Evolutionary conservation across 2,888 invertebrate species (phyloP).

Genomic region (Ochropleura plecta): DNA sequence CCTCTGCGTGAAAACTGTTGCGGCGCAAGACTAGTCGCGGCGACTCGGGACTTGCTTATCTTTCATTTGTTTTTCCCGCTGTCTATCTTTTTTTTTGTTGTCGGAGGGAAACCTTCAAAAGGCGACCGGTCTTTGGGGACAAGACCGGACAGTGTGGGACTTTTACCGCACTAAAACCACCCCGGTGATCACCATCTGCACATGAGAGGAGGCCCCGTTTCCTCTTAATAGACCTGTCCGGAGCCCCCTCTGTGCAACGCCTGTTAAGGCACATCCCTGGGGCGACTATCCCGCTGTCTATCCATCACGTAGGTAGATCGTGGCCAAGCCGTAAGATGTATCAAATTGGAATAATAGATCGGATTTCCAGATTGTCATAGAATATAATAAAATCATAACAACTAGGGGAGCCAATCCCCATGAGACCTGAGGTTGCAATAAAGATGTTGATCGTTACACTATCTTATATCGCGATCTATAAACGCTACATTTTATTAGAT

Average conservation of each 20-base stretch:
- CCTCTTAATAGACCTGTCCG: too few species aligned
- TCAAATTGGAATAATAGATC: background rate
- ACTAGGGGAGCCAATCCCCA: slow-evolving; percentile 32
- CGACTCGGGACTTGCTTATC: background rate
- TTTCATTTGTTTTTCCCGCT: background rate
- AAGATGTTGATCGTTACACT: slow-evolving; percentile 49
- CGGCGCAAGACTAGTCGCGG: background rate
- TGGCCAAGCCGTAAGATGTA: background rate
- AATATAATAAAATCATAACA: slow-evolving; percentile 31
- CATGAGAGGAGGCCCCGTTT: too few species aligned
- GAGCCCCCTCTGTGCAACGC: too few species aligned
- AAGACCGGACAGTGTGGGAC: too few species aligned
- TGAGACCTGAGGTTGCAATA: slow-evolving; percentile 31
- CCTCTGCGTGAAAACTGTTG: background rate
- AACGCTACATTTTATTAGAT: slow-evolving; percentile 54
- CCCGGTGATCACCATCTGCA: too few species aligned
- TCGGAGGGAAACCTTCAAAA: too few species aligned
- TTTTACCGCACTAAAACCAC: too few species aligned
- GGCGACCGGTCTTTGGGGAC: too few species aligned
- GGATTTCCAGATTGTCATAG: background rate
- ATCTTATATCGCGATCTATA: slow-evolving; percentile 49
- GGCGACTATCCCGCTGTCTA: too few species aligned
- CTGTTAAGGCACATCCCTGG: too few species aligned
- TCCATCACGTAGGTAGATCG: background rate
- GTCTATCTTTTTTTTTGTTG: too few species aligned